Base-by-base conservation (phyloP, 2,888 invertebrate genomes). In the Bellardia bayeri region DNA sequence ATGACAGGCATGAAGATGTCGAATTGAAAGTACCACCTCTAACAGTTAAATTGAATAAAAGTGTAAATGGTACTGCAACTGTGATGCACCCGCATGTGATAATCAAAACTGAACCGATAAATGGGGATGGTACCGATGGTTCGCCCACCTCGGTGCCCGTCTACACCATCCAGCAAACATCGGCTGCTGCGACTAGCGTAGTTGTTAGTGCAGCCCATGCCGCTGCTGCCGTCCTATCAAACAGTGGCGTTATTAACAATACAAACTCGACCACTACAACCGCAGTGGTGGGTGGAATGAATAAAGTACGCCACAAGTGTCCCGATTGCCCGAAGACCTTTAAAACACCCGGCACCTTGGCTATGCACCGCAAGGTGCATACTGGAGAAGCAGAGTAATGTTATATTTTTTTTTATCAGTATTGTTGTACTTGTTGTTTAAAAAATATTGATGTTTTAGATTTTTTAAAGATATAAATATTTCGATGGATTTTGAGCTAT, bases 351-450 rank as follows among this genome's bases (percentile, higher is more conserved):
- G 92, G 93, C 87, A 93, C 93, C 79, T 89, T 93, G 89, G 91
- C 92, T 72, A 93, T 93, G 92, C 93, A 93, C 89, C 92, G 93
- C 87, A 93, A 93, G 90, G 91, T 93, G 74, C 93, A 93, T 90
- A 91, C 92, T 86, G 93, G 93, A 90, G 93, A 93, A 91, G 93
- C 92, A 92, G 93, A 93, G 93, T 93, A 93, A 93, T 90, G 91
- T 86, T 88, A 90, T 88, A 90, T 90, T 85, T 90, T 88, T 88
- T 89, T 79, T 71, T 88, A 81, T 71, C n/a, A 68, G 2, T 85
- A 37, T 84, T 72, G 64, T 61, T 68, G 23, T 78, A 69, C 51
- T 68, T 58, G 37, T 72, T 66, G 42, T 84, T 80, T 14, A 49
- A 37, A 49, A 72, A 72, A 40, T 49, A 75, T 71, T 85, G 23